Conservation (phyloP, 2,888 invertebrate genomes). For the Cactoblastis cactorum region DNA sequence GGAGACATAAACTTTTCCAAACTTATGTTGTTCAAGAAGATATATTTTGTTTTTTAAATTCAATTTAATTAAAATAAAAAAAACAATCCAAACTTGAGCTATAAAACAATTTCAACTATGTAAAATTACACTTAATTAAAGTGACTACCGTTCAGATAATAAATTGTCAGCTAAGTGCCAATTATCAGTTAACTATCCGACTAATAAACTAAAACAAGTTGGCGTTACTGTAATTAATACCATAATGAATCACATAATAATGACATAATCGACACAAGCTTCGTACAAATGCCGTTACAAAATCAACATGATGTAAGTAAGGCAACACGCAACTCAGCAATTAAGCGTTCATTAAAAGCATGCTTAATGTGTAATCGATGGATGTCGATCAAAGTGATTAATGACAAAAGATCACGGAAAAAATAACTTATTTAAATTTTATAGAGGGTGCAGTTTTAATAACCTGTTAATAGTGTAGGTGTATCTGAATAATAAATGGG, state of each 20-base stretch:
- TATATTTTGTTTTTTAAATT: no score
- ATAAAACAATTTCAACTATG: no score
- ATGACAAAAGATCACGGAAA: slow-evolving; percentile 34
- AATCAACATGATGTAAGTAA: slow-evolving; percentile 40
- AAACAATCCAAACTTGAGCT: no score
- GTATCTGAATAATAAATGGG: no score
- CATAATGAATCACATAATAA: slow-evolving; percentile 18
- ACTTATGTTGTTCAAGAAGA: no score
- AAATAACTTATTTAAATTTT: slow-evolving; percentile 15
- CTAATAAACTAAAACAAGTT: not conserved
- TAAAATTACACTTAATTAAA: no score
- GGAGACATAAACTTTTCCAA: no score
- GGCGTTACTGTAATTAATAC: slow-evolving; percentile 13
- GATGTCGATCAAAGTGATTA: slow-evolving; percentile 54
- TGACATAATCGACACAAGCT: slow-evolving; percentile 23
- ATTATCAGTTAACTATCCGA: not conserved
- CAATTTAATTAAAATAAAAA: no score
- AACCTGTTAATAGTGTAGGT: not conserved
- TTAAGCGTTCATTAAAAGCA: slow-evolving; percentile 61
- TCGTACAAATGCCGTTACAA: slow-evolving; percentile 36
- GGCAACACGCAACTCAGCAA: slow-evolving; percentile 55
- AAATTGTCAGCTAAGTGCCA: not conserved
- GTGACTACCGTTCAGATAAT: not conserved
- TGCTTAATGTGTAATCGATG: slow-evolving; percentile 60
- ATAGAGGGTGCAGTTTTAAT: slow-evolving; percentile 6